Conservation (phyloP, 2,113 vertebrate genomes). For the Scytalopus superciliaris region DNA sequence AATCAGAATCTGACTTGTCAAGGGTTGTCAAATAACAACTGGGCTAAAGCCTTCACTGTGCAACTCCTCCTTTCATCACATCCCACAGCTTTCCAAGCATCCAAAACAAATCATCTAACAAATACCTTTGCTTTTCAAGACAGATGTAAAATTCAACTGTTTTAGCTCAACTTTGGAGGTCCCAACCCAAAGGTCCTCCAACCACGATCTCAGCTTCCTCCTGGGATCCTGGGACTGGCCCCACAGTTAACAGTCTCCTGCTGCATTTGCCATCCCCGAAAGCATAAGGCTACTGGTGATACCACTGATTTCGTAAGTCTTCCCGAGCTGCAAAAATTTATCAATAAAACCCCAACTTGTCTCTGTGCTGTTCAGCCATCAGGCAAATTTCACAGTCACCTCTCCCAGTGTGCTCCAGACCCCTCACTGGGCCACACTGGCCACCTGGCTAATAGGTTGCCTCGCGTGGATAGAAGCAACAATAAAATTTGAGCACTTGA, state of each 20-base stretch:
- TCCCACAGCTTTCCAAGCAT: background rate
- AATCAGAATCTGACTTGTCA: background rate
- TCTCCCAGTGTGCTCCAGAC: background rate
- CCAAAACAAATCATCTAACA: background rate
- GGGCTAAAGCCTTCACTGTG: background rate
- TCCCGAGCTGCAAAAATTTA: background rate
- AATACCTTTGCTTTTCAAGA: background rate
- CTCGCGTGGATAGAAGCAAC: background rate
- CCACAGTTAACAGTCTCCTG: background rate
- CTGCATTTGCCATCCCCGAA: background rate
- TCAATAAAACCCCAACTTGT: background rate
- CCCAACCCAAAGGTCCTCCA: background rate
- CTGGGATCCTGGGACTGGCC: background rate
- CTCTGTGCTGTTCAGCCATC: background rate
- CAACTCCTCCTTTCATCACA: background rate
- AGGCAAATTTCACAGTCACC: background rate
- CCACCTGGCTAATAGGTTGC: background rate
- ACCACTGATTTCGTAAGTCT: background rate
- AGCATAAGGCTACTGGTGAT: background rate
- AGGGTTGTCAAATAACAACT: background rate
- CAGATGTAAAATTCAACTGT: background rate
- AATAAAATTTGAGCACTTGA: background rate
- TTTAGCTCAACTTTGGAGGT: background rate
- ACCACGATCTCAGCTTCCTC: background rate
- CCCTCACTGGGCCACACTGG: background rate